Evolutionary conservation across 1,140 invertebrate species (phyloP).

Genomic region (Macrocentrus cingulum): DNA sequence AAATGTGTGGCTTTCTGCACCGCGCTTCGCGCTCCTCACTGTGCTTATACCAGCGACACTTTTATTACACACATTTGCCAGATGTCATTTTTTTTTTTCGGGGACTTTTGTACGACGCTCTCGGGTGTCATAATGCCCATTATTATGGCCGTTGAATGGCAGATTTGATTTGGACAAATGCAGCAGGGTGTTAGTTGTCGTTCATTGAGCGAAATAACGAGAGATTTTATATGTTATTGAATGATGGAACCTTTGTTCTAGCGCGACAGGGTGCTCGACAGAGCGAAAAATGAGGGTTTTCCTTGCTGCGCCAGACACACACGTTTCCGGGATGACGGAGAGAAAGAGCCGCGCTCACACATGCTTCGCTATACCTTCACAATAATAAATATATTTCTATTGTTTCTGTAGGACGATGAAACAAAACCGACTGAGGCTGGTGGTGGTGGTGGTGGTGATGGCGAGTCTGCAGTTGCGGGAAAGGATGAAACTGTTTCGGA

Average conservation of each 20-base stretch:
- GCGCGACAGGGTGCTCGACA: constrained; percentile 20
- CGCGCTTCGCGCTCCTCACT: too few relatives aligned
- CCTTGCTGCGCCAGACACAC: constrained; percentile 34
- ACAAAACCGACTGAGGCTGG: constrained; percentile 43
- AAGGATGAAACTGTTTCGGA: constrained; percentile 54
- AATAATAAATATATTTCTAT: constrained; percentile 6
- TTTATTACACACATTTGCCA: too few relatives aligned
- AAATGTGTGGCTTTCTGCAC: too few relatives aligned
- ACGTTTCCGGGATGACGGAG: constrained; percentile 32
- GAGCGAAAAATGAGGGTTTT: constrained; percentile 47
- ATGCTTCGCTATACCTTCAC: background rate
- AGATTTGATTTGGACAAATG: background rate
- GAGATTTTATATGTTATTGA: too few relatives aligned
- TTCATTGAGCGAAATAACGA: background rate
- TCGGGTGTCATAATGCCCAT: constrained; percentile 1
- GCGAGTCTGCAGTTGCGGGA: constrained; percentile 41
- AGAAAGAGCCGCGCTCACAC: constrained; percentile 21
- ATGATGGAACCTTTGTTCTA: too few relatives aligned
- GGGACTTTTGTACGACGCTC: background rate
- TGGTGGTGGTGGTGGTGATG: constrained; percentile 37
- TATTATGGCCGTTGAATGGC: background rate
- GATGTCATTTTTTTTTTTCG: background rate
- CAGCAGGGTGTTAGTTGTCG: background rate
- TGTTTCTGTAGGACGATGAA: constrained; percentile 52
- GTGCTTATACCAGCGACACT: too few relatives aligned